A percentile compares a stretch with the other conserved stretches of the same genome.
phyloP scores from a whole-genome alignment of 2,888 invertebrate genomes.

The Drosophila sordidapex region DNA sequence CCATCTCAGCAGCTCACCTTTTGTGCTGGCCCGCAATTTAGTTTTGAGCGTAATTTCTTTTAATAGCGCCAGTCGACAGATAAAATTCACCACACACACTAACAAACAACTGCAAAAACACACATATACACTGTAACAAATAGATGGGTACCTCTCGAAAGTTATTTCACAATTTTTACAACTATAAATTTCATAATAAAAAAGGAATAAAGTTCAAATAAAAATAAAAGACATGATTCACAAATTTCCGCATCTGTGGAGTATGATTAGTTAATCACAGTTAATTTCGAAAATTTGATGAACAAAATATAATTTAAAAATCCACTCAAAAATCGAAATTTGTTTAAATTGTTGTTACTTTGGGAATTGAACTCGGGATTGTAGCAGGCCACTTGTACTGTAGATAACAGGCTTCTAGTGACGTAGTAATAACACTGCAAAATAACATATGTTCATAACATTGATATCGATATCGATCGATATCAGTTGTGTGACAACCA shows the following conservation, averaged over 20 bases:
- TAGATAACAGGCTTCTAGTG: not conserved
- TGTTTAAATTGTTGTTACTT: not conserved
- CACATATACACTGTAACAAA: slow-evolving; percentile 22
- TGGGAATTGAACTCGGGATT: too few species aligned
- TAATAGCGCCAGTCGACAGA: slow-evolving; percentile 83
- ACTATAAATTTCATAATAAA: not conserved
- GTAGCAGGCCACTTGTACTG: too few species aligned
- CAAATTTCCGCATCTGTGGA: not conserved
- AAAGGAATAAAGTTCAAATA: not conserved
- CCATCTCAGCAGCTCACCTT: slow-evolving; percentile 53
- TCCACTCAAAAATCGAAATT: not conserved
- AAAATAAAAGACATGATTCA: not conserved
- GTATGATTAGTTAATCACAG: not conserved
- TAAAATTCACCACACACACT: slow-evolving; percentile 70
- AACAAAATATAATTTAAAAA: too few species aligned
- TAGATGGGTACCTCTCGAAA: not conserved
- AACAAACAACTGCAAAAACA: slow-evolving; percentile 15
- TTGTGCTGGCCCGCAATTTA: slow-evolving; percentile 81
- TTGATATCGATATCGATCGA: not conserved
- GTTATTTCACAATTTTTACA: not conserved
- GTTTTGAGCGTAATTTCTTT: slow-evolving; percentile 84
- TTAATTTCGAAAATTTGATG: not conserved
- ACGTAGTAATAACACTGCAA: not conserved
- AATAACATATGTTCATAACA: not conserved
- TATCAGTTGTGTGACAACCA: not conserved